phyloP scores from a whole-genome alignment of 2,888 invertebrate genomes.

The Scelioninae gen. 1 region DNA sequence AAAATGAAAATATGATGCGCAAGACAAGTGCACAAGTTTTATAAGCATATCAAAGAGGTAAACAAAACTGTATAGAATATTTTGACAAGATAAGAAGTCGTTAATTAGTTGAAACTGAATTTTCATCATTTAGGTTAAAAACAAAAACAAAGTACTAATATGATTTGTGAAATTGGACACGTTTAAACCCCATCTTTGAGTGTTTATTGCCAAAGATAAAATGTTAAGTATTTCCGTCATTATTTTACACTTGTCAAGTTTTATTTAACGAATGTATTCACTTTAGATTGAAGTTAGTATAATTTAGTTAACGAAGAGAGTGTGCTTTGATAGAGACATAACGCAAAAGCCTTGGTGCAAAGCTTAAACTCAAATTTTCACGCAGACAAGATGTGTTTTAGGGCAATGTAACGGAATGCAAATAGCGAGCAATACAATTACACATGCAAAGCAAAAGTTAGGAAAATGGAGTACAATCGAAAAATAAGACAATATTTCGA shows the following conservation, averaged over 20 bases:
- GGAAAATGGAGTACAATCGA: conserved; percentile 19
- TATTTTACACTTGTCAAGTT: conserved; percentile 36
- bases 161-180: conserved; percentile 21
- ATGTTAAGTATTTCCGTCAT: too few relatives aligned
- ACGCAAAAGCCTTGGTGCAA: conserved; percentile 47
- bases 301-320: conserved; percentile 50
- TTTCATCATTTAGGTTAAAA: conserved; percentile 35
- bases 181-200: too few relatives aligned
- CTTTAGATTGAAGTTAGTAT: conserved; percentile 49
- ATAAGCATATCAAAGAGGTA: neutral
- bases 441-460: conserved; percentile 21
- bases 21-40: neutral
- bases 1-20: conserved; percentile 8
- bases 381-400: conserved; percentile 48
- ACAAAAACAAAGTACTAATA: conserved; percentile 16
- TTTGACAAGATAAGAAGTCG: neutral
- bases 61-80: conserved; percentile 8
- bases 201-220: too few relatives aligned
- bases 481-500: neutral
- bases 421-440: conserved; percentile 49
- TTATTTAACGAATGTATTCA: conserved; percentile 50
- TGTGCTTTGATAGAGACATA: conserved; percentile 45
- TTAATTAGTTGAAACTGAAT: conserved; percentile 18
- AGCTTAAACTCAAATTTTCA: conserved; percentile 46
- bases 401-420: conserved; percentile 47